Evolutionary conservation across 2,797 vertebrate species (phyloP).

Genomic region (Natrix natrix): DNA sequence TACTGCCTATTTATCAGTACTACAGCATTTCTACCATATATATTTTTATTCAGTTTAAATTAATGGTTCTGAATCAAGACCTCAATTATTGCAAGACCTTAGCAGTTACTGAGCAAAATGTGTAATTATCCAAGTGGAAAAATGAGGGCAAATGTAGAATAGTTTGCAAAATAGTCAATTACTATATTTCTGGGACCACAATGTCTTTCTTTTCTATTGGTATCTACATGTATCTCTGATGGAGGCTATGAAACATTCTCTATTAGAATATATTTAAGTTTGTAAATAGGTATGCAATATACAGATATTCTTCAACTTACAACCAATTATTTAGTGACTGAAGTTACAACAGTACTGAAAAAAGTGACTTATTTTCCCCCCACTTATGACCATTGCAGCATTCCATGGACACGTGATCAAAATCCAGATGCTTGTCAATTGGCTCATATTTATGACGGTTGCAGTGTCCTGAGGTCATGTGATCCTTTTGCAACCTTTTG

Average conservation of each 20-base stretch:
- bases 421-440: background rate
- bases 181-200: background rate
- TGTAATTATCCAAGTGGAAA: constrained; percentile 7
- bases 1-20: background rate
- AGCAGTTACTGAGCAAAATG: background rate
- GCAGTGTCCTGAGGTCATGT: background rate
- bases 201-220: background rate
- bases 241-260: background rate
- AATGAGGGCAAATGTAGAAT: background rate
- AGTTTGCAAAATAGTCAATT: background rate
- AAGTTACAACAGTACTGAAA: background rate
- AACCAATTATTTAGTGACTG: background rate
- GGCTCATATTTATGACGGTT: background rate
- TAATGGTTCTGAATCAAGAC: constrained; percentile 52
- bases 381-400: background rate
- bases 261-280: background rate
- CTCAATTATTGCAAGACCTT: background rate
- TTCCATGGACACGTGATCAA: background rate
- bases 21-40: constrained; percentile 21
- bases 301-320: too few relatives aligned
- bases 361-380: background rate
- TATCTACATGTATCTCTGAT: background rate
- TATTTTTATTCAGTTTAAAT: constrained; percentile 41
- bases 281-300: background rate
- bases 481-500: background rate